Evolutionary conservation across 2,113 vertebrate genomes (phyloP).

Genomic region (Ctenodactylus gundi): DNA sequence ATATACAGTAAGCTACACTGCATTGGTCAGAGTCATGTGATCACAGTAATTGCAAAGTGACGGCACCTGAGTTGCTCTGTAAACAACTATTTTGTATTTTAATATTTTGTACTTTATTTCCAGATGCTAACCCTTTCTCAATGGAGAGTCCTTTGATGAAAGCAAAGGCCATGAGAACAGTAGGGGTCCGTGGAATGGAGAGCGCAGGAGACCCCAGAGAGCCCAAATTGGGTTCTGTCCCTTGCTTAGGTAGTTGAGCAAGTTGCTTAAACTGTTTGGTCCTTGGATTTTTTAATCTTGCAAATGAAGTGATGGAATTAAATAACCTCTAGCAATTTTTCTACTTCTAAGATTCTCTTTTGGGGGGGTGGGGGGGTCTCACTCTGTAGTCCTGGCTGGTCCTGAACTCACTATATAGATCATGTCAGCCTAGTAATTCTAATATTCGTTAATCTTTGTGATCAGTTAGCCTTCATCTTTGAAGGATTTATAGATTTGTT

Average conservation of each 20-base stretch:
- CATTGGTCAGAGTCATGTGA: background rate
- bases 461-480: constrained; percentile 31
- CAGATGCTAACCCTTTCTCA: background rate
- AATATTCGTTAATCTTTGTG: background rate
- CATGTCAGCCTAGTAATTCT: constrained; percentile 17
- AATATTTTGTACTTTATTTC: background rate
- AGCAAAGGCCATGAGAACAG: background rate
- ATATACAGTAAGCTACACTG: background rate
- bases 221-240: background rate
- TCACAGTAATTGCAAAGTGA: background rate
- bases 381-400: no score
- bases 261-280: background rate
- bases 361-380: no score
- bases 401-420: no score
- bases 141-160: background rate
- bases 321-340: constrained; percentile 8
- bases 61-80: background rate
- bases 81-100: background rate
- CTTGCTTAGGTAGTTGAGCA: background rate
- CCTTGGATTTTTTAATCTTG: background rate
- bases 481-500: constrained; percentile 19
- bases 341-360: background rate
- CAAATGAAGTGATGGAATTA: background rate
- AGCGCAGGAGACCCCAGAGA: background rate
- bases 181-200: background rate